phyloP scores from a whole-genome alignment of 2,797 vertebrate species.

The Cossypha niveicapilla region DNA sequence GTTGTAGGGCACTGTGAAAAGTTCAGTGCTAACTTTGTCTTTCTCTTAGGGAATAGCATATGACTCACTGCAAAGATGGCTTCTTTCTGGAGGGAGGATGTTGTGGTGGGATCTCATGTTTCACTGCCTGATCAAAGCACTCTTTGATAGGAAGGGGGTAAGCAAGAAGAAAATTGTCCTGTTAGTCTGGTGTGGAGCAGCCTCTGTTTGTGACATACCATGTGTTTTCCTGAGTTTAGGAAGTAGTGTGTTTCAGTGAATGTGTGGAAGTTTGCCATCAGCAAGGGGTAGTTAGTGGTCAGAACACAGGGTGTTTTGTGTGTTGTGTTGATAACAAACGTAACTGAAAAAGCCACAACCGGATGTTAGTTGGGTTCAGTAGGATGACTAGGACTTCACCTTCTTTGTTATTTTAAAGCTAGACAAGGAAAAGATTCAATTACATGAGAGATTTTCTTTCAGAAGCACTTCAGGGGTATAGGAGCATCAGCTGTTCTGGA shows the following conservation, averaged over 20 bases:
- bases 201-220: background rate
- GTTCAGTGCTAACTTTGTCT: background rate
- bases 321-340: background rate
- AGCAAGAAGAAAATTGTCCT: background rate
- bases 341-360: background rate
- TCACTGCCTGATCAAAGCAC: background rate
- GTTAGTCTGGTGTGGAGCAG: background rate
- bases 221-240: conserved; percentile 26
- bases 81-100: background rate
- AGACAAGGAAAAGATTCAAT: background rate
- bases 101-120: background rate
- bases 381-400: background rate
- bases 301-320: background rate
- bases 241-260: background rate
- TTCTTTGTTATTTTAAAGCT: background rate
- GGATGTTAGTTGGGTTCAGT: background rate
- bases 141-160: background rate
- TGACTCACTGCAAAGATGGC: background rate
- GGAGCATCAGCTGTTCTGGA: background rate
- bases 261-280: background rate
- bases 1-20: background rate
- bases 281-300: background rate
- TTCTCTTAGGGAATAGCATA: background rate
- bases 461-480: background rate
- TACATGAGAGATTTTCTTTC: background rate